phyloP scores from a whole-genome alignment of 37 sponge, comb jelly and placozoan genomes.

The Ephydatia muelleri region DNA sequence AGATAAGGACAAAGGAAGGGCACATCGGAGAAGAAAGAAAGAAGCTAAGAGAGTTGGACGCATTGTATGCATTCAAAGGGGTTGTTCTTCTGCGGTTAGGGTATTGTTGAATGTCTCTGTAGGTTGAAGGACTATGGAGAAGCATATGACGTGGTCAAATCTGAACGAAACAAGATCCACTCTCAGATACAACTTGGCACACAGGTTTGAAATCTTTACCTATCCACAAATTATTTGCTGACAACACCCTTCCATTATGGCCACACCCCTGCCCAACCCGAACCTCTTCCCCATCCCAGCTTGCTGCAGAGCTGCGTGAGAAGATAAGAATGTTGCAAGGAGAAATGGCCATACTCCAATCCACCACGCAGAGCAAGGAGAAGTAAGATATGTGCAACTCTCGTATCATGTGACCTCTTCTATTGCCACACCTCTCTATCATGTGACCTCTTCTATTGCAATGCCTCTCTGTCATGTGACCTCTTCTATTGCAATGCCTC shows the following conservation, averaged over 20 bases:
- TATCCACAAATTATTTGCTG: neutral
- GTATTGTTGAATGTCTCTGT: neutral
- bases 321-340: conserved; percentile 86
- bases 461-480: no score
- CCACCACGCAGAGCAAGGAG: conserved; percentile 53
- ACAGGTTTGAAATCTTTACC: conserved; percentile 7
- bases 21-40: conserved; percentile 58
- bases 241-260: neutral
- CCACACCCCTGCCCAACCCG: neutral
- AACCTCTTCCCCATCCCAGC: conserved; percentile 20
- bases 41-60: conserved; percentile 55
- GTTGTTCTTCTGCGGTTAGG: no score
- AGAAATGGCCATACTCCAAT: conserved; percentile 84
- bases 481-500: no score
- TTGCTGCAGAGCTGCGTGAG: conserved; percentile 86
- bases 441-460: neutral
- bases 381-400: conserved; percentile 17
- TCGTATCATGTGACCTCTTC: no score
- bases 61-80: conserved; percentile 44
- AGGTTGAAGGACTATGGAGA: conserved; percentile 19
- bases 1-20: conserved; percentile 36
- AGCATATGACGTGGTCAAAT: conserved; percentile 58
- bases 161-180: conserved; percentile 70
- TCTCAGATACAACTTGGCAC: conserved; percentile 50
- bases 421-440: no score